phyloP scores from a whole-genome alignment of 64 coral and sea anemone genomes.

The Acropora yongei region DNA sequence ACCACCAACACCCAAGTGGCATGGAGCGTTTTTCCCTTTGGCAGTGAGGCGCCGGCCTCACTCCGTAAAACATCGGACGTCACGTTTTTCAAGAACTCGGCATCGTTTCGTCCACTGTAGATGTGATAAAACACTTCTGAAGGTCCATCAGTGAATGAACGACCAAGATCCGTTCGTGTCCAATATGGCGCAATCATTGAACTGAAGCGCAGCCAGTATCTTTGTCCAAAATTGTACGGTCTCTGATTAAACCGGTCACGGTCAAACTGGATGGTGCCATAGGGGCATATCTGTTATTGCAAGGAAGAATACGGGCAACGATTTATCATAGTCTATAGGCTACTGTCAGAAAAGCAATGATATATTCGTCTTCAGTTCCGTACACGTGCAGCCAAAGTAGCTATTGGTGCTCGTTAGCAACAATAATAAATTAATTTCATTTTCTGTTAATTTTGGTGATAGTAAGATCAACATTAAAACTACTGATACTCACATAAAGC shows the following conservation, averaged over 20 bases:
- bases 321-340: not conserved
- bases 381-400: no score
- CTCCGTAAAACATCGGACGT: constrained; percentile 17
- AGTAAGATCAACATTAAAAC: not conserved
- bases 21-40: constrained; percentile 8
- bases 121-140: constrained; percentile 46
- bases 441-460: not conserved
- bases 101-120: not conserved
- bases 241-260: not conserved
- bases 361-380: no score
- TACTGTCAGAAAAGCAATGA: no score
- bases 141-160: not conserved
- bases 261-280: constrained; percentile 61
- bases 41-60: not conserved
- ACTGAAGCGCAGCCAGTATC: constrained; percentile 4
- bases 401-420: no score
- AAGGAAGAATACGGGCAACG: not conserved
- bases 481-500: not conserved
- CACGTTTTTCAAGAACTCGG: not conserved
- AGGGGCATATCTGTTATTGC: constrained; percentile 23
- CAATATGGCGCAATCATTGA: constrained; percentile 56
- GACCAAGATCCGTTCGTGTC: constrained; percentile 7
- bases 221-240: constrained; percentile 65
- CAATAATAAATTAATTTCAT: no score
- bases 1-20: constrained; percentile 42